Evolutionary conservation across 2,888 invertebrate species (phyloP).

Genomic region (Caenorhabditis sp.): DNA sequence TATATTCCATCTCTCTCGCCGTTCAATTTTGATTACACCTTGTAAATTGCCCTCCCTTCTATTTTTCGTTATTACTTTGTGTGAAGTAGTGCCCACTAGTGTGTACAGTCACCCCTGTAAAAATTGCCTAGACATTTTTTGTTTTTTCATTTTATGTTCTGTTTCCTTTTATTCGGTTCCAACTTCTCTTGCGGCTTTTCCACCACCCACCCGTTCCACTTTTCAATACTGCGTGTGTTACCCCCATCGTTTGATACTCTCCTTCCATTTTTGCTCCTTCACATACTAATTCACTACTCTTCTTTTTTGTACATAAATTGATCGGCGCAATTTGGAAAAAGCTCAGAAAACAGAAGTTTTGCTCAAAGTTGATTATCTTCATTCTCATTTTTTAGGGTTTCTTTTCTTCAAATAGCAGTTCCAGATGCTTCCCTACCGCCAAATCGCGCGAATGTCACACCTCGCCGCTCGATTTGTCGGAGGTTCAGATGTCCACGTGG

Average conservation of each 20-base stretch:
- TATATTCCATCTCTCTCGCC: conserved; percentile 27
- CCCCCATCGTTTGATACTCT: conserved; percentile 33
- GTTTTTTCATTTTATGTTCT: conserved; percentile 24
- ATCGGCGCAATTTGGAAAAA: conserved; percentile 19
- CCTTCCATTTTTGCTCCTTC: conserved; percentile 17
- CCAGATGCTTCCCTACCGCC: conserved; percentile 53
- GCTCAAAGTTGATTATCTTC: conserved; percentile 9
- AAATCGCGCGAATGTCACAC: conserved; percentile 68
- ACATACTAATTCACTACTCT: conserved; percentile 20
- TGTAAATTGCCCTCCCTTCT: conserved; percentile 14
- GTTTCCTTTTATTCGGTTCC: not conserved
- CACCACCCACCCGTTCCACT: conserved; percentile 18
- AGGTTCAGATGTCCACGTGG: conserved; percentile 74
- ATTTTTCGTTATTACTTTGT: conserved; percentile 27
- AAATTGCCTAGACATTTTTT: conserved; percentile 38
- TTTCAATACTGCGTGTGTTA: conserved; percentile 35
- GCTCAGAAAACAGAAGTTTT: not conserved
- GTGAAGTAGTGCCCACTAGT: conserved; percentile 30
- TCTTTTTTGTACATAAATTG: conserved; percentile 45
- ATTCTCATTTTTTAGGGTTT: not conserved
- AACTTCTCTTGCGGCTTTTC: conserved; percentile 22
- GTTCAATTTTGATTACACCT: conserved; percentile 7
- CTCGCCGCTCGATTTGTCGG: conserved; percentile 74
- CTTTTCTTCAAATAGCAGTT: not conserved
- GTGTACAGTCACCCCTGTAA: conserved; percentile 21